Evolutionary conservation across 1,140 invertebrate species (phyloP).

Genomic region (Apis dorsata): DNA sequence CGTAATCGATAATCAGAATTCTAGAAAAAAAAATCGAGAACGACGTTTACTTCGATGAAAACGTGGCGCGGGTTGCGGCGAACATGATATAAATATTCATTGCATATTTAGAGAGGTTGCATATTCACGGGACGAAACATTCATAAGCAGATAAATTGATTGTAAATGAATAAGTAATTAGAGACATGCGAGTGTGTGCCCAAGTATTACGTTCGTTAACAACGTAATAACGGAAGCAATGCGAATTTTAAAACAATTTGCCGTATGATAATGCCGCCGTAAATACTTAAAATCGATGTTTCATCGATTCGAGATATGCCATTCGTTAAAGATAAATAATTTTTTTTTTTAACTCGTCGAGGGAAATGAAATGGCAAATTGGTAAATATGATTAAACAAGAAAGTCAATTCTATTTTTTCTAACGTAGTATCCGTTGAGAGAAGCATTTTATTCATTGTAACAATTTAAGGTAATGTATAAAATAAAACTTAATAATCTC

Average conservation of each 20-base stretch:
- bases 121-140: conserved; percentile 6
- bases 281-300: conserved; percentile 7
- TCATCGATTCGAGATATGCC: neutral
- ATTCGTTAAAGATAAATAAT: neutral
- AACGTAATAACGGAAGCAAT: neutral
- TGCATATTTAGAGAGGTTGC: conserved; percentile 19
- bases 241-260: conserved; percentile 21
- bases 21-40: neutral
- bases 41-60: neutral
- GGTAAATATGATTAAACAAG: too few species aligned
- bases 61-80: neutral
- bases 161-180: conserved; percentile 36
- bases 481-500: too few species aligned
- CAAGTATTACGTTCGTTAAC: neutral
- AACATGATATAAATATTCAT: conserved; percentile 35
- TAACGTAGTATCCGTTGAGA: too few species aligned
- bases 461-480: too few species aligned
- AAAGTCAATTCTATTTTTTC: too few species aligned
- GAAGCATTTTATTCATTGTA: too few species aligned
- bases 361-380: too few species aligned
- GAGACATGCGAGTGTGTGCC: neutral
- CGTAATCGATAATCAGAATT: too few species aligned
- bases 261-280: neutral
- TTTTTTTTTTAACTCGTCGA: too few species aligned
- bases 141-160: conserved; percentile 21